Conservation (phyloP, 2,888 invertebrate genomes). For the Baronia brevicornis region DNA sequence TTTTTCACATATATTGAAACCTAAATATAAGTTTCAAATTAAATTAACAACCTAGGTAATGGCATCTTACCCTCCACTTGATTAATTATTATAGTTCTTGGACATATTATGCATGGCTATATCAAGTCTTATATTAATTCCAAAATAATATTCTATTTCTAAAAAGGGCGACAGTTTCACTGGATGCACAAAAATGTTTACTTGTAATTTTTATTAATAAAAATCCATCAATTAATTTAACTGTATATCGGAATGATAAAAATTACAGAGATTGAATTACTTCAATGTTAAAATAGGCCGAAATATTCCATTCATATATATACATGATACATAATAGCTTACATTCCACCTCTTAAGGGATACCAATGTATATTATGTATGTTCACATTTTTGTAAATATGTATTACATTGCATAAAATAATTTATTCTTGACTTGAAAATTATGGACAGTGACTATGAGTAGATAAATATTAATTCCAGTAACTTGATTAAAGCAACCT, state of each 20-base stretch:
- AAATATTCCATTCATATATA: constrained; percentile 5
- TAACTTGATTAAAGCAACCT: too few species aligned
- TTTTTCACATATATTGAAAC: constrained; percentile 22
- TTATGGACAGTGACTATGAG: constrained; percentile 15
- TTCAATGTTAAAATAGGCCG: constrained; percentile 13
- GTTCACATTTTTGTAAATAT: constrained; percentile 17
- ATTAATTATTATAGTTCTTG: constrained; percentile 20
- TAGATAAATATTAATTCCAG: too few species aligned
- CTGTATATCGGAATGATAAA: constrained; percentile 5
- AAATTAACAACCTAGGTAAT: constrained; percentile 25
- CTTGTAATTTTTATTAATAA: neutral
- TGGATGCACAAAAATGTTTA: neutral
- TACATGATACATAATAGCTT: constrained; percentile 16
- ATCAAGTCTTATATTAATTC: too few species aligned
- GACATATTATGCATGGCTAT: constrained; percentile 23
- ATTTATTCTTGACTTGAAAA: constrained; percentile 16
- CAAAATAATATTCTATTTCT: neutral
- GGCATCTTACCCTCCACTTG: constrained; percentile 22
- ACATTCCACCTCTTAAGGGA: constrained; percentile 16
- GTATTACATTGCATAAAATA: constrained; percentile 17
- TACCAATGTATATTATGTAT: constrained; percentile 21
- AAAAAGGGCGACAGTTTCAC: constrained; percentile 1
- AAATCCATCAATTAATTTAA: constrained; percentile 2
- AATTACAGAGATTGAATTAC: neutral
- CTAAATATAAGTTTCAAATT: constrained; percentile 10